Evolutionary conservation across 1,140 invertebrate species (phyloP), one percentile per base, ranked within the genome.

Genomic region (Ceratoteleas bidentatus): DNA sequence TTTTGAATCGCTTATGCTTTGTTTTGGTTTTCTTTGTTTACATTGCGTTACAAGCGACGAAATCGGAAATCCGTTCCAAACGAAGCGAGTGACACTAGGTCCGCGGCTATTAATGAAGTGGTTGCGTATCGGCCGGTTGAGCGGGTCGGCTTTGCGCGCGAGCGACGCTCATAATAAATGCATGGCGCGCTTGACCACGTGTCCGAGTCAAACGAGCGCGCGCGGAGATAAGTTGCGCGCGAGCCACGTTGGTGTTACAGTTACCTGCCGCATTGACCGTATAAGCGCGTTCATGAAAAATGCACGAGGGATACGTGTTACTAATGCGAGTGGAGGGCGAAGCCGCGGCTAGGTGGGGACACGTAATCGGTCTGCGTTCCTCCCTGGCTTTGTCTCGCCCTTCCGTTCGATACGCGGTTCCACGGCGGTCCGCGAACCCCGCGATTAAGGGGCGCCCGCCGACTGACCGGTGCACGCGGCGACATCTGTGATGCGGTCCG

Each of bases 251-350:
- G 86, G 53, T 85, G 86, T 88, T 82, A 85, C 85, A 88, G 85
- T 85, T 87, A 85, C 54, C 82, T 81, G 75, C 83, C 65, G 74
- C 75, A 86, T 86, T 81, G 80, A 85, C 84, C 83, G 79, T 84
- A 82, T 77, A 81, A 81, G 79, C 36, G 60, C 24, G 40, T 65
- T 77, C 57, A 86, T 88, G 75, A 89, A 88, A 87, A 81, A 87
- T 89, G 85, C 83, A 89, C 68, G 72, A 87, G 85, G 85, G 83
- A 87, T 87, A 88, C 87, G 88, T 89, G 87, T 89, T 87, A 85
- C 81, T 84, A 84, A 86, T 84, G 85, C 72, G 72, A 89, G 83
- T 89, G 87, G 88, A 87, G 81, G 69, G 79, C 78, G 43, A 82
- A 81, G 56, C 53, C 47, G 56, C 15, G 57, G 69, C 62, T 61